These are phyloP conservation scores for Macaria notata DNA, from an alignment of 2,888 invertebrate genomes.

Conservation along the genomic window DNA sequence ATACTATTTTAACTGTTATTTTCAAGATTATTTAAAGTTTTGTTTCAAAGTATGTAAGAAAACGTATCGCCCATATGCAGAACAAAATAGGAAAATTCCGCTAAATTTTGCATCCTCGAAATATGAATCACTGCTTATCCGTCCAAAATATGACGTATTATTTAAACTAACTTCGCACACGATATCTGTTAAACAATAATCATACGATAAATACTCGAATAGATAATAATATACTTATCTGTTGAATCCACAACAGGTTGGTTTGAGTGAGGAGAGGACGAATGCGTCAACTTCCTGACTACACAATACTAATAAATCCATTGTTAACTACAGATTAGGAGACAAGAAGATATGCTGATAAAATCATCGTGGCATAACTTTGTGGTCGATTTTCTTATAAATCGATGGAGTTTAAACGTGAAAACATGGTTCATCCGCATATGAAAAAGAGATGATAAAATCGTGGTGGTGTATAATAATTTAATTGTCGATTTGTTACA, in stretches of 20 bases:
- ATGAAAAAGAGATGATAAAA: too few relatives aligned
- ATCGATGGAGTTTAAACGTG: not conserved
- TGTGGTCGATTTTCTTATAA: constrained; percentile 14
- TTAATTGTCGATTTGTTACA: too few relatives aligned
- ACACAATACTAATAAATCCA: constrained; percentile 36
- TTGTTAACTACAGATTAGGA: constrained; percentile 46
- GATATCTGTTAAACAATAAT: constrained; percentile 60
- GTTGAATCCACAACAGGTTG: constrained; percentile 51
- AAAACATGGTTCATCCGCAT: too few relatives aligned
- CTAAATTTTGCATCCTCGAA: too few relatives aligned
- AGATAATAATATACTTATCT: constrained; percentile 37
- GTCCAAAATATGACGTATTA: constrained; percentile 13
- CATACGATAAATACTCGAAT: constrained; percentile 28
- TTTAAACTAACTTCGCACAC: constrained; percentile 42
- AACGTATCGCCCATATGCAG: too few relatives aligned
- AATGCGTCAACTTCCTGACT: constrained; percentile 74
- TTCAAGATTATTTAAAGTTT: too few relatives aligned
- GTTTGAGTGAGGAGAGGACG: constrained; percentile 44
- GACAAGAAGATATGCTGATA: constrained; percentile 55
- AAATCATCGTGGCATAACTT: constrained; percentile 46
- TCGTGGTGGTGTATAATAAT: too few relatives aligned
- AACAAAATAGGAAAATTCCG: too few relatives aligned
- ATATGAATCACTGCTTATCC: constrained; percentile 3
- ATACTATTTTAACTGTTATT: too few relatives aligned
- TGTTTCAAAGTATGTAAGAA: too few relatives aligned